Evolutionary conservation across 2,888 invertebrate species (phyloP).

Genomic region (Schizaphis graminum): DNA sequence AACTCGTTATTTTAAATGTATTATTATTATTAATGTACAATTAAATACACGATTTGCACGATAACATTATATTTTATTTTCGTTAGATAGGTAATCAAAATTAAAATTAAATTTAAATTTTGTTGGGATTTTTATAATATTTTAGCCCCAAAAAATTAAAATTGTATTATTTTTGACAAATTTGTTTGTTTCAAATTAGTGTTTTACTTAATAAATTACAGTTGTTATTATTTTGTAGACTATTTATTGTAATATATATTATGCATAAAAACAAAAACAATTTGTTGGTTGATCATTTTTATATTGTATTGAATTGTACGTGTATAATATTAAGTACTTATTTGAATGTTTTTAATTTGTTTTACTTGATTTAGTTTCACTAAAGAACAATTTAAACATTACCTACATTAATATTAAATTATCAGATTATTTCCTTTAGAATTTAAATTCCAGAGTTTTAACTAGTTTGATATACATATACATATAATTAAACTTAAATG

Average conservation of each 20-base stretch:
- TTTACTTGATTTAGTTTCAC: background rate
- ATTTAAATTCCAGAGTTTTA: background rate
- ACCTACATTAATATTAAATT: background rate
- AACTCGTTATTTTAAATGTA: too few species aligned
- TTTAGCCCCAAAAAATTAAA: constrained; percentile 36
- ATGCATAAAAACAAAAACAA: background rate
- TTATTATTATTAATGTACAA: too few species aligned
- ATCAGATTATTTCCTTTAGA: background rate
- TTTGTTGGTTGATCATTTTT: background rate
- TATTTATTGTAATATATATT: background rate
- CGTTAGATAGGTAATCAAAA: background rate
- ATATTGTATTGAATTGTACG: background rate
- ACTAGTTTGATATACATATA: background rate
- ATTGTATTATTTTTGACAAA: background rate
- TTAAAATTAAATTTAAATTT: background rate
- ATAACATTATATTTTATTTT: background rate
- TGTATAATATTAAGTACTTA: background rate
- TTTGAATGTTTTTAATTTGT: background rate
- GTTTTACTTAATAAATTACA: background rate
- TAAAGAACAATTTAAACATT: background rate
- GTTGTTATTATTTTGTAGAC: background rate
- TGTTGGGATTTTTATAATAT: constrained; percentile 35
- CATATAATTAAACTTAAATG: background rate
- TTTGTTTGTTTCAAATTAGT: background rate
- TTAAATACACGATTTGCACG: background rate